Evolutionary conservation across 1,140 invertebrate species (phyloP).

Genomic region (Leguminivora glycinivorella): DNA sequence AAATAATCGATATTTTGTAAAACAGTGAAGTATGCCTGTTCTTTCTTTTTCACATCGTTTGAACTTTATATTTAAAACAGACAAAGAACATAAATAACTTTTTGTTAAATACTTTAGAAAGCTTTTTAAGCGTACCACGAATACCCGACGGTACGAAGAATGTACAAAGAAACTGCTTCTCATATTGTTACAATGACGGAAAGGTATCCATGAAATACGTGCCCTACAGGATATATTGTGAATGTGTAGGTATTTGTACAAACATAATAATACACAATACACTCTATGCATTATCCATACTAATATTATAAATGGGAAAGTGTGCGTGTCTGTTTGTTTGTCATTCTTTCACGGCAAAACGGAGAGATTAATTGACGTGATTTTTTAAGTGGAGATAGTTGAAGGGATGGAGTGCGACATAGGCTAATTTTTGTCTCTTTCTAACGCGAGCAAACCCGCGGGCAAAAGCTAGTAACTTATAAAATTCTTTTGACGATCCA

Average conservation of each 20-base stretch:
- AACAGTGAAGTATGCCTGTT: background rate
- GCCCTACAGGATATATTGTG: background rate
- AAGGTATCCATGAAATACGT: background rate
- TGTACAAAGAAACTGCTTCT: conserved; percentile 5
- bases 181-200: conserved; percentile 8
- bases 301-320: too few relatives aligned
- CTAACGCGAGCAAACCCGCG: too few relatives aligned
- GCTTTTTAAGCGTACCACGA: conserved; percentile 11
- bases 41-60: background rate
- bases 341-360: too few relatives aligned
- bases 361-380: too few relatives aligned
- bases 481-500: too few relatives aligned
- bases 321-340: too few relatives aligned
- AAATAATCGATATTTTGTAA: too few relatives aligned
- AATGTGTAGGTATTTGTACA: background rate
- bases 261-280: background rate
- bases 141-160: background rate
- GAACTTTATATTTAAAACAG: conserved; percentile 8
- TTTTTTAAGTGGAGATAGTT: too few relatives aligned
- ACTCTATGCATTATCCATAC: background rate
- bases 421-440: too few relatives aligned
- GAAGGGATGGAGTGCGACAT: too few relatives aligned
- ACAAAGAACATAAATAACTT: conserved; percentile 23
- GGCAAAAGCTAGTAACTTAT: too few relatives aligned
- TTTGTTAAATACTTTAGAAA: conserved; percentile 8